Evolutionary conservation across 92 coral and sea anemone species (phyloP).

Genomic region (Epizoanthus illoricatus): DNA sequence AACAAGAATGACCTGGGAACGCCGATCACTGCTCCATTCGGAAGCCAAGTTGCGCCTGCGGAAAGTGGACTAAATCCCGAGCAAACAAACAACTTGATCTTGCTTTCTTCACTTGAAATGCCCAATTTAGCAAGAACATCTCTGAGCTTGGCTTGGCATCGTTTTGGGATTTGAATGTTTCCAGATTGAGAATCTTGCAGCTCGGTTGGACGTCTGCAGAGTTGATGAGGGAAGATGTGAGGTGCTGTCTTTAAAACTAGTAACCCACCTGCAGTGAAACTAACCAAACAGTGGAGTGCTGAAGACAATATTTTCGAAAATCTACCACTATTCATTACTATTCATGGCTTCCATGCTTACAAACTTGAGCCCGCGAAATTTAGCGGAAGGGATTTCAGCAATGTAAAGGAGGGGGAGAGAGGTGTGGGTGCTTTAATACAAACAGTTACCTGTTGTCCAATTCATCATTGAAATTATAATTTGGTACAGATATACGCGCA

Average conservation of each 20-base stretch:
- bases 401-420: not conserved
- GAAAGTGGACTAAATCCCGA: conserved; percentile 78
- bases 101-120: conserved; percentile 50
- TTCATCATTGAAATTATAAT: too few relatives aligned
- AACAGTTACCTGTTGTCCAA: too few relatives aligned
- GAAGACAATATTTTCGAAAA: conserved; percentile 14
- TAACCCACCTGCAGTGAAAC: conserved; percentile 63
- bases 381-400: not conserved
- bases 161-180: conserved; percentile 58
- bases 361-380: conserved; percentile 15
- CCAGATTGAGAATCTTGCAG: conserved; percentile 46
- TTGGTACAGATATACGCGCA: too few relatives aligned
- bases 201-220: conserved; percentile 59
- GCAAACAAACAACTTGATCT: conserved; percentile 79
- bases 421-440: not conserved
- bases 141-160: conserved; percentile 62
- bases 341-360: not conserved
- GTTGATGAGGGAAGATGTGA: conserved; percentile 67
- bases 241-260: conserved; percentile 67
- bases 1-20: conserved; percentile 79
- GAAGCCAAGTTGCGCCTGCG: conserved; percentile 93
- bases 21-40: conserved; percentile 92
- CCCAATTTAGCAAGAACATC: conserved; percentile 66
- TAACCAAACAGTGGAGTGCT: conserved; percentile 43
- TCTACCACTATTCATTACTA: conserved; percentile 12